A percentile compares a stretch with the other conserved stretches of the same genome.
Evolutionary conservation across 2,888 invertebrate species (phyloP).

Genomic region (Phanerotoma sp.): DNA sequence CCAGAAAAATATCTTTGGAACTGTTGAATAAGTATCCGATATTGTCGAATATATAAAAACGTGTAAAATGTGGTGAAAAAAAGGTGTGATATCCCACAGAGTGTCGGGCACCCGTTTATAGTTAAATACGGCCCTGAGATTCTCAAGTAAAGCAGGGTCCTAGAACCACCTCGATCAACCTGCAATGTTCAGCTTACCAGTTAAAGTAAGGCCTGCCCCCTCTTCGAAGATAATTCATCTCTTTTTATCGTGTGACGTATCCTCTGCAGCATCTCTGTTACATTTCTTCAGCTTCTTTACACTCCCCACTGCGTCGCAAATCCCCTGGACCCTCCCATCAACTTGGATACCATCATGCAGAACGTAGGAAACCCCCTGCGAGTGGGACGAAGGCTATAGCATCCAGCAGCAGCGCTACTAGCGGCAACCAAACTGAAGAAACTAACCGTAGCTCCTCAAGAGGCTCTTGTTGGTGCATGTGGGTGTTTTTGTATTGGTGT

Average conservation of each 20-base stretch:
- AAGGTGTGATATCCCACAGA: conserved; percentile 1
- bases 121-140: conserved; percentile 44
- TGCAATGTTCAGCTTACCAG: conserved; percentile 39
- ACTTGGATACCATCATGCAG: conserved; percentile 13
- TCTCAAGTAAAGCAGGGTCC: conserved; percentile 38
- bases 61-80: background rate
- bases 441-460: conserved; percentile 33
- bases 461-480: conserved; percentile 25
- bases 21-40: background rate
- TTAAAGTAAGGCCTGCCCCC: conserved; percentile 16
- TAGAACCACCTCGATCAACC: conserved; percentile 50
- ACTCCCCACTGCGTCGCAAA: background rate
- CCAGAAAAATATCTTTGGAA: background rate
- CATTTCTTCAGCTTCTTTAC: background rate
- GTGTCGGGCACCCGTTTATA: background rate
- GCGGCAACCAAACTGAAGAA: conserved; percentile 54
- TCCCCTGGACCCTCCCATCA: conserved; percentile 8
- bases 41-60: too few relatives aligned
- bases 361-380: background rate
- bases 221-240: conserved; percentile 10
- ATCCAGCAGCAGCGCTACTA: conserved; percentile 56
- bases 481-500: conserved; percentile 30
- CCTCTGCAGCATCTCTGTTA: too few relatives aligned
- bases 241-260: background rate
- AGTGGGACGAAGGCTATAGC: conserved; percentile 39